phyloP scores from a whole-genome alignment of 2,888 invertebrate genomes.

The Leptogaster cylindrica region DNA sequence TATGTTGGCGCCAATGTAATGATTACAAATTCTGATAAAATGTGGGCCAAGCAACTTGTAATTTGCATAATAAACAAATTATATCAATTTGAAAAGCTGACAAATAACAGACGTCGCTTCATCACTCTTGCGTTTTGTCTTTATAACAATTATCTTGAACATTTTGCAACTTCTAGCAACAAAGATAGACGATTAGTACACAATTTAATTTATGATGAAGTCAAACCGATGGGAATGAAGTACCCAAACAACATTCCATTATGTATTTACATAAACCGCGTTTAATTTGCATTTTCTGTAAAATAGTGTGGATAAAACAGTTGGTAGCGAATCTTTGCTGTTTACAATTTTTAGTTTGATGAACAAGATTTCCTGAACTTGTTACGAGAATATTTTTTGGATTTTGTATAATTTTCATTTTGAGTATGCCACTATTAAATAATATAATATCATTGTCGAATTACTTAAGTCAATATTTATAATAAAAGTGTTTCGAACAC shows the following conservation, averaged over 20 bases:
- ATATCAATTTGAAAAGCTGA: slow-evolving; percentile 12
- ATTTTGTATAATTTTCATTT: no score
- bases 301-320: no score
- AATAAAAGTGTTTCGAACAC: no score
- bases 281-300: slow-evolving; percentile 4
- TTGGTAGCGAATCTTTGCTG: no score
- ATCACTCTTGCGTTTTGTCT: background rate
- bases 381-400: no score
- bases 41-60: slow-evolving; percentile 12
- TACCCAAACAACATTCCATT: slow-evolving; percentile 1
- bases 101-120: slow-evolving; percentile 18
- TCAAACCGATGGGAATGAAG: background rate
- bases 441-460: no score
- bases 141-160: slow-evolving; percentile 2
- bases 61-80: slow-evolving; percentile 29
- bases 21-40: slow-evolving; percentile 6
- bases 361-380: no score
- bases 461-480: no score
- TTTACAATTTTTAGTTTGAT: no score
- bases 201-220: background rate
- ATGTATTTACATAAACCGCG: background rate
- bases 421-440: no score
- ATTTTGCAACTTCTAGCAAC: background rate
- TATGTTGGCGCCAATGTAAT: slow-evolving; percentile 4
- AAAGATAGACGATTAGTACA: background rate